phyloP scores from a whole-genome alignment of 2,888 invertebrate genomes.

The Brachylomia viminalis region DNA sequence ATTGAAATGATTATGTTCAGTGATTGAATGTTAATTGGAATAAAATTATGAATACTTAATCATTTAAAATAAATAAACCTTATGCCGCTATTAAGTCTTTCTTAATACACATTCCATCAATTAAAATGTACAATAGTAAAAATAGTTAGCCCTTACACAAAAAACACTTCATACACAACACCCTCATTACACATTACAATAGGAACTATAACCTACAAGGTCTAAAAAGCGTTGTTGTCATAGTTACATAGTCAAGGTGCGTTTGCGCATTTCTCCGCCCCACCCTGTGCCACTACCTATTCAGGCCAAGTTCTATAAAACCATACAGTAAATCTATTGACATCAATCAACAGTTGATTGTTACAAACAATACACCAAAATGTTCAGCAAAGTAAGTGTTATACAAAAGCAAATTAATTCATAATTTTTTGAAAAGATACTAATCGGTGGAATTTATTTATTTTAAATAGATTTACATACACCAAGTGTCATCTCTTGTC shows the following conservation, averaged over 20 bases:
- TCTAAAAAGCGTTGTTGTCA: slow-evolving; percentile 34
- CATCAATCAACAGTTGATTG: slow-evolving; percentile 75
- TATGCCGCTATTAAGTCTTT: not conserved
- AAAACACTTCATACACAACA: slow-evolving; percentile 29
- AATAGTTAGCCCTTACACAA: slow-evolving; percentile 1
- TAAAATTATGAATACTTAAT: not conserved
- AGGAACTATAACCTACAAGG: slow-evolving; percentile 52
- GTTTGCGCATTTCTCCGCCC: slow-evolving; percentile 62
- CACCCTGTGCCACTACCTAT: slow-evolving; percentile 49
- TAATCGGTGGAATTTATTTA: too few relatives aligned
- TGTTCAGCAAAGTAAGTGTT: slow-evolving; percentile 82
- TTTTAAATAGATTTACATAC: not conserved
- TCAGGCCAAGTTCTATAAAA: slow-evolving; percentile 11
- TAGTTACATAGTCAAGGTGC: slow-evolving; percentile 64
- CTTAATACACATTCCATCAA: not conserved
- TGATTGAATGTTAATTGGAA: not conserved
- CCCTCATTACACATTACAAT: slow-evolving; percentile 25
- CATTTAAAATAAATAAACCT: too few relatives aligned
- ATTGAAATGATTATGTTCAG: not conserved
- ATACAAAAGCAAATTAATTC: not conserved
- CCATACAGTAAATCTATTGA: slow-evolving; percentile 65
- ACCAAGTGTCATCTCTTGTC: not conserved
- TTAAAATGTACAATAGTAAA: not conserved
- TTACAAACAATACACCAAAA: slow-evolving; percentile 72
- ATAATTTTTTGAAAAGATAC: too few relatives aligned